phyloP scores from a whole-genome alignment of 1,140 invertebrate genomes.

The Eumeta japonica region DNA sequence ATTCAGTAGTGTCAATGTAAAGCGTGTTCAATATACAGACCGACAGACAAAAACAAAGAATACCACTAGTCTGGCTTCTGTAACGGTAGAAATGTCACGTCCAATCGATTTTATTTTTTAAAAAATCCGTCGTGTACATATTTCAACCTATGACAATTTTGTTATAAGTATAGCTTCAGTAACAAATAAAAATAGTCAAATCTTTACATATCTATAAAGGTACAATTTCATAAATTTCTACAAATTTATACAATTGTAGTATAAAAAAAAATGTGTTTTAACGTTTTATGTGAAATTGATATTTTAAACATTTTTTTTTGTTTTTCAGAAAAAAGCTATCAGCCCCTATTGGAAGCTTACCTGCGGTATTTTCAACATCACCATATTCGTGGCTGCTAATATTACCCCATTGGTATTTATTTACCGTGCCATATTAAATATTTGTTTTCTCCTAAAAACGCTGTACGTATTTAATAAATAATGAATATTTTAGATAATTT shows the following conservation, averaged over 20 bases:
- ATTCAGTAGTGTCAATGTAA: too few relatives aligned
- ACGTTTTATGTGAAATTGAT: slow-evolving; percentile 4
- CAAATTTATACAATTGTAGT: background rate
- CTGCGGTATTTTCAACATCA: slow-evolving; percentile 39
- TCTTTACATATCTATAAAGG: background rate
- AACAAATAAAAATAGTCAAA: background rate
- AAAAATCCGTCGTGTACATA: too few relatives aligned
- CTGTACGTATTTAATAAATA: background rate
- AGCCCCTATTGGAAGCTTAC: slow-evolving; percentile 39
- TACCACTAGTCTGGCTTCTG: too few relatives aligned
- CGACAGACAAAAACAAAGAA: too few relatives aligned
- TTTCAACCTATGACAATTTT: too few relatives aligned
- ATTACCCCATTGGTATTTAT: slow-evolving; percentile 34
- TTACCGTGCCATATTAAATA: background rate
- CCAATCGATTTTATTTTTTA: too few relatives aligned
- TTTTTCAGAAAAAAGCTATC: slow-evolving; percentile 36
- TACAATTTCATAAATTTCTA: background rate
- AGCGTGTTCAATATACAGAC: too few relatives aligned
- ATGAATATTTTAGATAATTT: slow-evolving; percentile 28
- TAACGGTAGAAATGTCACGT: too few relatives aligned
- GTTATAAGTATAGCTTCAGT: background rate
- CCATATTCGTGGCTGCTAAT: slow-evolving; percentile 39
- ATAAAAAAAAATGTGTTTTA: slow-evolving; percentile 1
- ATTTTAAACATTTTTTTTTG: slow-evolving; percentile 13
- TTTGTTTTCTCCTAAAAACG: background rate